Conservation (phyloP, 2,797 vertebrate species). For the Bufotes viridis region DNA sequence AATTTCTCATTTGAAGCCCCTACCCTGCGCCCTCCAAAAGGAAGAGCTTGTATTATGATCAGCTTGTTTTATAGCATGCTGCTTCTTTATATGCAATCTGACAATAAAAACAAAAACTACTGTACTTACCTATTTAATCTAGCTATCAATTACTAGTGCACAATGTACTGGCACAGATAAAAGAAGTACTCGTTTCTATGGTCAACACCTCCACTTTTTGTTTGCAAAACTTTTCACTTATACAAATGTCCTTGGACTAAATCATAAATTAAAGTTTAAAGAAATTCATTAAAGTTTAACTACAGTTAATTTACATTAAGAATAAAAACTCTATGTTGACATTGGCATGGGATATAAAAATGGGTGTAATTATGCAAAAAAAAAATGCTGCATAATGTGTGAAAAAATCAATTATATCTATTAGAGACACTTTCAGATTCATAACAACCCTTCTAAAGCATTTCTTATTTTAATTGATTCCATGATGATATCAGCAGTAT, state of each 20-base stretch:
- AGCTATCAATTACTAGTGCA: neutral
- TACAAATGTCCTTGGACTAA: neutral
- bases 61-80: too few species aligned
- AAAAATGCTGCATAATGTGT: neutral
- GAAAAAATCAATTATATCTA: neutral
- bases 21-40: too few species aligned
- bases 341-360: neutral
- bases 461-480: neutral
- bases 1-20: too few species aligned
- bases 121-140: too few species aligned
- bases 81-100: too few species aligned
- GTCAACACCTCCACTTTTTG: neutral
- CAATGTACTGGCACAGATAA: neutral
- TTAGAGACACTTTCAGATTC: neutral
- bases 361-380: neutral
- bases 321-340: neutral
- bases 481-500: neutral
- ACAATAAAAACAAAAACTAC: too few species aligned
- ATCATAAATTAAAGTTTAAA: neutral
- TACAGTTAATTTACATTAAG: neutral
- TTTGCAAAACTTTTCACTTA: neutral
- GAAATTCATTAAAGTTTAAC: neutral
- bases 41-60: too few species aligned
- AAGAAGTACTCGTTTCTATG: neutral
- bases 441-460: neutral